A percentile compares a stretch with the other conserved stretches of the same genome.
These are phyloP conservation scores for Molossus molossus DNA, from an alignment of 2,797 vertebrate species.

Conservation along the genomic window DNA sequence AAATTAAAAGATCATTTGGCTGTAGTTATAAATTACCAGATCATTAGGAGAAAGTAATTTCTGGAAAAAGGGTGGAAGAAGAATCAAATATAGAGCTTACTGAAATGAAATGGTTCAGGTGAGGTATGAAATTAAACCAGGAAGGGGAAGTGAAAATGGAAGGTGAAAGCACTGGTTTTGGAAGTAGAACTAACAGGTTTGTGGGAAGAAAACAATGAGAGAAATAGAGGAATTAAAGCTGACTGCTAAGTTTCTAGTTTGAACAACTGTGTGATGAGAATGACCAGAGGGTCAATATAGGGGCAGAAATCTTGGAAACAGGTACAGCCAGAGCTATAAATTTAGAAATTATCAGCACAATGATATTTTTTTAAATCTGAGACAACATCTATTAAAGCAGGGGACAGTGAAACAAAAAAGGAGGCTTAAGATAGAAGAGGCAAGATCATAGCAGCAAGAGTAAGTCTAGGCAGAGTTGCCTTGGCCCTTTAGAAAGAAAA, in stretches of 20 bases:
- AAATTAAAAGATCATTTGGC: neutral
- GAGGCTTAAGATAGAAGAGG: too few relatives aligned
- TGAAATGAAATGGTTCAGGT: neutral
- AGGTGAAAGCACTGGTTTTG: neutral
- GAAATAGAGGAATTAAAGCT: neutral
- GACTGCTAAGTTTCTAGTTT: neutral
- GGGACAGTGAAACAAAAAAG: too few relatives aligned
- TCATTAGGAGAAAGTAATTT: neutral
- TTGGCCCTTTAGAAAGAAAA: too few relatives aligned
- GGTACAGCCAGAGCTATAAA: neutral
- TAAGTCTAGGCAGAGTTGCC: too few relatives aligned
- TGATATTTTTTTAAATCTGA: neutral
- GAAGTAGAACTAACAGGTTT: neutral
- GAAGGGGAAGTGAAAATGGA: neutral
- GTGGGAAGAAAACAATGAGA: neutral
- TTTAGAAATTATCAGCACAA: neutral
- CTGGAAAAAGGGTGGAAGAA: neutral
- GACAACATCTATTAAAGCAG: too few relatives aligned
- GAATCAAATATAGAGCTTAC: neutral
- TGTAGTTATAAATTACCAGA: neutral
- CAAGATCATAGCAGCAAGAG: too few relatives aligned
- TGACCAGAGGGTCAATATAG: neutral
- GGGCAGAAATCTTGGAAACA: neutral
- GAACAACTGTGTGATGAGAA: slow-evolving; percentile 1
- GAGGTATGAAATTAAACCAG: neutral